Conservation (phyloP, 2,113 vertebrate genomes). For the Pipa parva region DNA sequence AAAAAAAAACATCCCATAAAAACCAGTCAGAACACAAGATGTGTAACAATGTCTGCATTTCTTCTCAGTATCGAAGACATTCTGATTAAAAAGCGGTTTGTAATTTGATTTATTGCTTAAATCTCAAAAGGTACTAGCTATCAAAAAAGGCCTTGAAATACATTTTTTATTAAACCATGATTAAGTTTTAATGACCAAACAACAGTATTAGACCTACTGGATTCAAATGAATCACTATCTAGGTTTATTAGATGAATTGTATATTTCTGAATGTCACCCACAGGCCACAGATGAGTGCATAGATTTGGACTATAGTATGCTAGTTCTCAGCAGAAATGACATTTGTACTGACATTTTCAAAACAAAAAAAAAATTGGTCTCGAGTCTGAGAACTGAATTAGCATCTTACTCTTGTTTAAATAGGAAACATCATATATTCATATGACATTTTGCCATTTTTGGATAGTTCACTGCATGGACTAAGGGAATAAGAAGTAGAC, state of each 20-base stretch:
- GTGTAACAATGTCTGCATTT: too few relatives aligned
- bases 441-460: conserved; percentile 37
- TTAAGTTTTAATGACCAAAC: too few relatives aligned
- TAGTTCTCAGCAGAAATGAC: conserved; percentile 38
- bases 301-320: conserved; percentile 31
- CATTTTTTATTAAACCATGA: too few relatives aligned
- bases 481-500: conserved; percentile 4
- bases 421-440: conserved; percentile 33
- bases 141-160: too few relatives aligned
- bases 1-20: too few relatives aligned
- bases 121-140: too few relatives aligned
- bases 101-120: too few relatives aligned
- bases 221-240: too few relatives aligned
- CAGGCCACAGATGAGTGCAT: conserved; percentile 32
- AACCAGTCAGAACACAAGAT: too few relatives aligned
- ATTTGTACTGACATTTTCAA: conserved; percentile 42
- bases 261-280: conserved; percentile 36
- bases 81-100: too few relatives aligned
- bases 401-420: conserved; percentile 38
- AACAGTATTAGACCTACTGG: too few relatives aligned
- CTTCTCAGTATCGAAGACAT: too few relatives aligned
- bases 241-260: conserved; percentile 27
- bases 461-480: conserved; percentile 15
- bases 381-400: conserved; percentile 23
- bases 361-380: conserved; percentile 23